phyloP scores from a whole-genome alignment of 2,888 invertebrate genomes.

The Raillietiella orientalis region DNA sequence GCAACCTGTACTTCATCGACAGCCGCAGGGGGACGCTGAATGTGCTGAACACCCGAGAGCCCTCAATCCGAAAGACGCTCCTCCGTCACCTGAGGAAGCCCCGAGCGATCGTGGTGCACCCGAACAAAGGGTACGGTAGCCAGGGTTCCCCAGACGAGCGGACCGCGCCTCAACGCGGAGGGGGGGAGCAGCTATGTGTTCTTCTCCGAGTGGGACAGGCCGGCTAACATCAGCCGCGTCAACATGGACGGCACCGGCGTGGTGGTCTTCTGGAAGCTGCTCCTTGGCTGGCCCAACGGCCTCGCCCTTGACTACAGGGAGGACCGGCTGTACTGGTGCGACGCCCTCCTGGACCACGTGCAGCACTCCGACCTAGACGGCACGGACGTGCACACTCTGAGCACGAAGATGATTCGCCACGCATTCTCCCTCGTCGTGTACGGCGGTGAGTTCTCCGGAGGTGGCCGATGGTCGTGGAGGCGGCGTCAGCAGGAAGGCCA shows the following conservation, averaged over 20 bases:
- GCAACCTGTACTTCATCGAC: conserved; percentile 81
- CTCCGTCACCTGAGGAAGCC: conserved; percentile 66
- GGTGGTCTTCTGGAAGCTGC: conserved; percentile 55
- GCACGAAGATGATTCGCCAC: conserved; percentile 49
- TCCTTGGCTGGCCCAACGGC: conserved; percentile 91
- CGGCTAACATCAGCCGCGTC: conserved; percentile 79
- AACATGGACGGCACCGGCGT: conserved; percentile 61
- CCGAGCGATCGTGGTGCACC: conserved; percentile 82
- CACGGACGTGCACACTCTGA: conserved; percentile 57
- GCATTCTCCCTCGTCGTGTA: conserved; percentile 75
- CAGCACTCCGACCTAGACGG: conserved; percentile 77
- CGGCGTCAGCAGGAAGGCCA: too few relatives aligned
- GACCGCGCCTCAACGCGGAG: too few relatives aligned
- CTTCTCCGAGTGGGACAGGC: conserved; percentile 85
- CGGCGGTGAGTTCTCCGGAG: conserved; percentile 6
- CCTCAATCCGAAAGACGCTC: conserved; percentile 46
- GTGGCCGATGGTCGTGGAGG: too few relatives aligned
- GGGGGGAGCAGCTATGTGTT: conserved; percentile 49
- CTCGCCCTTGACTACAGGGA: conserved; percentile 62
- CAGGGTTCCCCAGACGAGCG: too few relatives aligned
- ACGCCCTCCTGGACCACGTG: conserved; percentile 77
- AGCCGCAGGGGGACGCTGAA: conserved; percentile 75
- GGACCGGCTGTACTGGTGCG: conserved; percentile 85
- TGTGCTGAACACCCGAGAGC: conserved; percentile 56
- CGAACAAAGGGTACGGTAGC: conserved; percentile 42